phyloP scores from a whole-genome alignment of 2,888 invertebrate genomes.

The Ischnus inquisitorius region DNA sequence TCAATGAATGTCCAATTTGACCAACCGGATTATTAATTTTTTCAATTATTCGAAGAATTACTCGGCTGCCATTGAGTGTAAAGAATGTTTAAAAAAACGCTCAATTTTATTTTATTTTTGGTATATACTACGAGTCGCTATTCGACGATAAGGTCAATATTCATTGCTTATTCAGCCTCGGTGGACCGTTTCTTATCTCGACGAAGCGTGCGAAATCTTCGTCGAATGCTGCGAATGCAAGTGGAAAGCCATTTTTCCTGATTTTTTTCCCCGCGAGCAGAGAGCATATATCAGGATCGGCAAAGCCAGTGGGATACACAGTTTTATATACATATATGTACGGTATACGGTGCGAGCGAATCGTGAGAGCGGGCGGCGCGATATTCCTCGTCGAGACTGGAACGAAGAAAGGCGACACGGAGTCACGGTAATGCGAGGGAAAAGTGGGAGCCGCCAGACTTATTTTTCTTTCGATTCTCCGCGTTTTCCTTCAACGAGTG shows the following conservation, averaged over 20 bases:
- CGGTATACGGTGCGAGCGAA: neutral
- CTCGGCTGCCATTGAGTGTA: neutral
- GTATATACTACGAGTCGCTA: neutral
- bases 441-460: slow-evolving; percentile 19
- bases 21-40: too few relatives aligned
- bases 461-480: slow-evolving; percentile 18
- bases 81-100: neutral
- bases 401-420: neutral
- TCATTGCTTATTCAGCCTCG: neutral
- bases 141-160: neutral
- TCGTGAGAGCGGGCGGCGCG: neutral
- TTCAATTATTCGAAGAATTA: neutral
- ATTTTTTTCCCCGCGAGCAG: slow-evolving; percentile 27
- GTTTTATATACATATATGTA: neutral
- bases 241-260: slow-evolving; percentile 24
- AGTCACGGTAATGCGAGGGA: slow-evolving; percentile 24
- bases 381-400: slow-evolving; percentile 22
- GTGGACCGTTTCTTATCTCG: neutral
- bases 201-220: neutral
- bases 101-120: neutral
- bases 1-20: too few relatives aligned
- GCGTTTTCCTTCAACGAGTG: slow-evolving; percentile 25
- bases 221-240: neutral
- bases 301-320: slow-evolving; percentile 32
- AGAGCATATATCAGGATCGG: slow-evolving; percentile 24